A percentile compares a stretch with the other conserved stretches of the same genome.
These are phyloP conservation scores for Eueremaeus valkanovi DNA, from an alignment of 2,888 invertebrate species.

Conservation along the genomic window DNA sequence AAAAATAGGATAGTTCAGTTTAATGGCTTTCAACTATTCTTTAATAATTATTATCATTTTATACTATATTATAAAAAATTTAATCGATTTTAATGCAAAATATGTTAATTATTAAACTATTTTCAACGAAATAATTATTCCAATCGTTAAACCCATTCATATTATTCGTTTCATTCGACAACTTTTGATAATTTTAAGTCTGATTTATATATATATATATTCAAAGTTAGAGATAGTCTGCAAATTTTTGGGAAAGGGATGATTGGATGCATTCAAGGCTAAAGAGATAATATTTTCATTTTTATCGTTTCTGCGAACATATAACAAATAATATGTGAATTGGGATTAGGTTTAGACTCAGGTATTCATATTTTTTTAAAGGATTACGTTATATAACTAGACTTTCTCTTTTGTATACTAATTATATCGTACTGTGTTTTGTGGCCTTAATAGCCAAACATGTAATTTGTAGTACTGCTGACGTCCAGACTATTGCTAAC, in stretches of 20 bases:
- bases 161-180: not conserved
- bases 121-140: no score
- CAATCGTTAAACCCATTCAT: not conserved
- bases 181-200: not conserved
- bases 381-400: conserved; percentile 20
- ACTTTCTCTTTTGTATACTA: not conserved
- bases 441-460: conserved; percentile 10
- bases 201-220: not conserved
- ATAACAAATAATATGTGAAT: not conserved
- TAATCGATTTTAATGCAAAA: not conserved
- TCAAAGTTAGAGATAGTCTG: not conserved
- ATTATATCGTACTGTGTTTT: not conserved
- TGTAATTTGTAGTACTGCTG: conserved; percentile 21
- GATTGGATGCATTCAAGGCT: conserved; percentile 1
- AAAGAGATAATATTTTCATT: not conserved
- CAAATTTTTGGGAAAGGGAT: not conserved
- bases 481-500: conserved; percentile 1
- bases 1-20: no score
- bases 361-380: not conserved
- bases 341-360: not conserved
- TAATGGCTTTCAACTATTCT: no score
- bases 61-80: no score
- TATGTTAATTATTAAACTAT: not conserved
- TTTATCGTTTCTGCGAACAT: conserved; percentile 26
- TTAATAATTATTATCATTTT: no score